Percentiles rank a stretch among this genome's conserved stretches.
Conservation (phyloP, 2,113 vertebrate species). For the Zosterops japonicus region DNA sequence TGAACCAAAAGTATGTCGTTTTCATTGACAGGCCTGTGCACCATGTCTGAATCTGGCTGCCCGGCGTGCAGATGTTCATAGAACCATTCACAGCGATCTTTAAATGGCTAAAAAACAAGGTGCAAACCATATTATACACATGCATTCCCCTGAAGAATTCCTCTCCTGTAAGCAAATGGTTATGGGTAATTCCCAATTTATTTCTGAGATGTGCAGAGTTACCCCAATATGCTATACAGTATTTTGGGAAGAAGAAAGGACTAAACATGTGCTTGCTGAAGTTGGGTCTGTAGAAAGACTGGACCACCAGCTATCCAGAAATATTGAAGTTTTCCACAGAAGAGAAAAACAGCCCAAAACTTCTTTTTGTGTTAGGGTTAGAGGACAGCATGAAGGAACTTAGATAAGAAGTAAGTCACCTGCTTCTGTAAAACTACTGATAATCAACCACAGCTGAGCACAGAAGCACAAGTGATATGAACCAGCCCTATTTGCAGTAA, state of each 20-base stretch:
- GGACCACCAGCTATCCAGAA: neutral
- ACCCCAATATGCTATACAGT: neutral
- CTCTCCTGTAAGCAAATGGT: neutral
- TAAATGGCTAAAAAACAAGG: slow-evolving; percentile 86
- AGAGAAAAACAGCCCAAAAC: neutral
- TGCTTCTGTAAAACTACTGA: neutral
- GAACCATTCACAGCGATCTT: slow-evolving; percentile 98
- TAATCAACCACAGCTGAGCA: neutral
- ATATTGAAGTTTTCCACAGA: accelerated
- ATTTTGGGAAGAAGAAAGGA: neutral
- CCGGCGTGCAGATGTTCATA: slow-evolving; percentile 93
- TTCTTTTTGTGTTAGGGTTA: neutral
- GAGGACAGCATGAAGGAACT: neutral
- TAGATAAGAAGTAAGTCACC: neutral
- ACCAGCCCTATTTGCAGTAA: neutral
- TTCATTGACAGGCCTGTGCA: slow-evolving; percentile 95
- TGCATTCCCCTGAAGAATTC: neutral
- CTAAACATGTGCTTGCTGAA: neutral
- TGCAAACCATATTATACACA: neutral
- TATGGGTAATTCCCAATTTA: neutral
- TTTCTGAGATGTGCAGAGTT: neutral
- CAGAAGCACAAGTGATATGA: neutral
- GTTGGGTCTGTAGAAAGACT: neutral
- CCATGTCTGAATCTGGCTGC: slow-evolving; percentile 95
- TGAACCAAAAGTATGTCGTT: slow-evolving; percentile 95